Evolutionary conservation across 2,113 vertebrate species (phyloP).

Genomic region (Mus pahari): DNA sequence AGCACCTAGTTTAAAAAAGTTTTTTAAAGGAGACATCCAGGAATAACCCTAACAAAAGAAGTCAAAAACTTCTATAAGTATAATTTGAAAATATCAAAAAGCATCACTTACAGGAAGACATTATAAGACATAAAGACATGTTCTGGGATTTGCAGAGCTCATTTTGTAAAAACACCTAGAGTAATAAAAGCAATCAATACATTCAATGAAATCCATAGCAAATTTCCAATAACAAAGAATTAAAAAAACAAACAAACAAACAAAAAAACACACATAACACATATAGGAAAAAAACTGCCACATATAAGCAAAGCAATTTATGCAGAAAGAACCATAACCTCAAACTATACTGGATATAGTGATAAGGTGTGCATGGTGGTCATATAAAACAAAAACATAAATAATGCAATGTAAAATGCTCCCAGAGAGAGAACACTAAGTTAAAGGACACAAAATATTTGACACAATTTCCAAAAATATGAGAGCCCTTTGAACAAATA

Average conservation of each 20-base stretch:
- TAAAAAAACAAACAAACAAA: neutral
- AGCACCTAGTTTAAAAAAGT: neutral
- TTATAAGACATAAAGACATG: neutral
- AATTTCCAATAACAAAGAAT: neutral
- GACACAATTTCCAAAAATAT: neutral
- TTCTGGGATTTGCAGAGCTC: neutral
- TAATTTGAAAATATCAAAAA: neutral
- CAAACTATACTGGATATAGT: neutral
- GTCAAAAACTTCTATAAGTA: neutral
- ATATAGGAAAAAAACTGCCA: neutral
- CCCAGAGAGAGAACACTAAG: neutral
- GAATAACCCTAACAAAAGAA: neutral
- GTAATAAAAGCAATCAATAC: neutral
- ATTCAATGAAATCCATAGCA: neutral
- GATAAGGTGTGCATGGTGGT: neutral
- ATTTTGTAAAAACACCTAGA: neutral
- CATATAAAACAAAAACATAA: neutral
- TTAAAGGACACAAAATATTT: neutral
- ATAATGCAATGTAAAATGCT: neutral
- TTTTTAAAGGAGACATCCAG: neutral
- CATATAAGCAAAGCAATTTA: neutral
- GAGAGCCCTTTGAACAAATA: neutral
- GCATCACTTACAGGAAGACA: neutral
- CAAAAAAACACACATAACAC: neutral
- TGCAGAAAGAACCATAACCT: neutral